Conservation (phyloP, 1,140 invertebrate species). For the Zaprionus vittiger region DNA sequence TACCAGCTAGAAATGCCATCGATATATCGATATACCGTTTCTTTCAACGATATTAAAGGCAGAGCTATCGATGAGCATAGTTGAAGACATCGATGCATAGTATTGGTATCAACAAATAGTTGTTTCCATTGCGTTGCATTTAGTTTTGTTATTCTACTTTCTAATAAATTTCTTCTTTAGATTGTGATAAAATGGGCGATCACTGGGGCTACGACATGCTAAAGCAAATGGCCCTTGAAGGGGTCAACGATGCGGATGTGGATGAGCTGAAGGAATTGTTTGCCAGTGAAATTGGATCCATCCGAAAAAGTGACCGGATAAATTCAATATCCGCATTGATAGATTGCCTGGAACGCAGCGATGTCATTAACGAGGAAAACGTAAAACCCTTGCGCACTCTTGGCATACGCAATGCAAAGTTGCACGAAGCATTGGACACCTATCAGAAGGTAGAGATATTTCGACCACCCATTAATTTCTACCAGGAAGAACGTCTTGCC, state of each 20-base stretch:
- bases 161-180: background rate
- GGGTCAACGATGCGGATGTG: constrained; percentile 27
- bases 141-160: background rate
- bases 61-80: background rate
- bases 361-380: constrained; percentile 54
- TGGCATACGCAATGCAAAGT: constrained; percentile 1
- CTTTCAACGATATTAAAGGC: background rate
- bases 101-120: background rate
- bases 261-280: constrained; percentile 54
- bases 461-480: constrained; percentile 30
- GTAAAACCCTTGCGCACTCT: constrained; percentile 45
- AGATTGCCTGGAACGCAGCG: constrained; percentile 63
- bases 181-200: background rate
- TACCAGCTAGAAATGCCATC: background rate
- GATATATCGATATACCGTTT: background rate
- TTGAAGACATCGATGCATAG: background rate
- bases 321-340: constrained; percentile 54
- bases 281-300: constrained; percentile 52
- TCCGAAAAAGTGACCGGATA: constrained; percentile 52
- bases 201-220: constrained; percentile 65
- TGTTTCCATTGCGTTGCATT: background rate
- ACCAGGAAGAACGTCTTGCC: constrained; percentile 58
- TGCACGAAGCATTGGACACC: constrained; percentile 34
- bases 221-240: constrained; percentile 51
- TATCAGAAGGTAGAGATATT: constrained; percentile 34